Percentiles rank a stretch among this genome's conserved stretches.
Conservation (phyloP, 2,888 invertebrate genomes). For the Dasypolia templi region DNA sequence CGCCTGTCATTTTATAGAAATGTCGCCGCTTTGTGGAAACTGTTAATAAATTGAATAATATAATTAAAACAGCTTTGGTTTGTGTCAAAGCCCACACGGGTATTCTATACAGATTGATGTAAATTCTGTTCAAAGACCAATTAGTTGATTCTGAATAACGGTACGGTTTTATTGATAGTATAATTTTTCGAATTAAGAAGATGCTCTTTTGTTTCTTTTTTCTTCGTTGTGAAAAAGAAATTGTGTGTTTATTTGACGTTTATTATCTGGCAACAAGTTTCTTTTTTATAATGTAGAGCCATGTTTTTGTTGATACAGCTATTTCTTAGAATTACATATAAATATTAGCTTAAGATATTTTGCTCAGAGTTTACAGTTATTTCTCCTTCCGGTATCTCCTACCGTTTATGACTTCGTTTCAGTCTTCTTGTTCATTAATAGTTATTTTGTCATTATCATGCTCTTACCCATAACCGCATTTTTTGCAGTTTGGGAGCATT, state of each 20-base stretch:
- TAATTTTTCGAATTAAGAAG: conserved; percentile 23
- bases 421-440: neutral
- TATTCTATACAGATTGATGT: conserved; percentile 36
- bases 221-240: conserved; percentile 4
- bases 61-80: conserved; percentile 61
- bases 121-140: conserved; percentile 50
- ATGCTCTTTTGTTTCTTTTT: neutral
- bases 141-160: conserved; percentile 48
- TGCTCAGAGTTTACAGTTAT: neutral
- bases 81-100: conserved; percentile 51
- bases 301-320: conserved; percentile 14
- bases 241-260: conserved; percentile 32
- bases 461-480: rapidly evolving
- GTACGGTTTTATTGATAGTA: conserved; percentile 34
- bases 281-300: conserved; percentile 4
- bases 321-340: conserved; percentile 5
- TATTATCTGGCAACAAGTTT: conserved; percentile 29
- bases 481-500: no score
- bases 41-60: conserved; percentile 70
- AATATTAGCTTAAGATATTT: neutral
- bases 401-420: neutral
- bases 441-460: neutral
- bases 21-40: conserved; percentile 76
- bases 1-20: conserved; percentile 76
- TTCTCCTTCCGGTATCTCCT: neutral